Conservation (phyloP, 1,140 invertebrate genomes). For the Nomia melanderi region DNA sequence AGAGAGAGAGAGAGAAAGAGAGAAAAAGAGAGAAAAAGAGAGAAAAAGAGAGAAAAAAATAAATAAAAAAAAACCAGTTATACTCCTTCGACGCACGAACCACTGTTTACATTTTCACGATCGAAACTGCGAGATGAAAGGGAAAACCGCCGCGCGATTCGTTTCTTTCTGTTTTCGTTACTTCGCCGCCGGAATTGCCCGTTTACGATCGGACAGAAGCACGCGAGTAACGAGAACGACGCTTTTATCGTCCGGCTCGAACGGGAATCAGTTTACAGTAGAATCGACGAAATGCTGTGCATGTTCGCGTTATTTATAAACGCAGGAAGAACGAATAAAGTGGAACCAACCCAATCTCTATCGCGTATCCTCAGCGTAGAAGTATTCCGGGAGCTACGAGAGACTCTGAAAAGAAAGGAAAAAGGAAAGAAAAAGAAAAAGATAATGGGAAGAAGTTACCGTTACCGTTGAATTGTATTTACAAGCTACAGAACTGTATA, state of each 20-base stretch:
- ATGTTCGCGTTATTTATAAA: conserved; percentile 18
- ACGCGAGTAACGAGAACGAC: conserved; percentile 3
- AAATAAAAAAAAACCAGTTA: no score
- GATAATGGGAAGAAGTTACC: neutral
- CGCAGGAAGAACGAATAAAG: neutral
- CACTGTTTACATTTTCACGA: conserved; percentile 24
- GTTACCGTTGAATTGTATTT: conserved; percentile 42
- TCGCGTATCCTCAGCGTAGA: neutral
- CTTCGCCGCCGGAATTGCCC: neutral
- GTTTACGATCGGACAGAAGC: no score
- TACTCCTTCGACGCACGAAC: conserved; percentile 44
- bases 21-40: no score
- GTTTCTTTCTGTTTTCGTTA: conserved; percentile 37
- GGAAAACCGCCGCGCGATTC: no score
- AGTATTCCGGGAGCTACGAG: no score
- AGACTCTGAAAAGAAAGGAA: no score
- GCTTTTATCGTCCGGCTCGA: neutral
- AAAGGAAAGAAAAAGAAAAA: neutral
- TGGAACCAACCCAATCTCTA: conserved; percentile 7
- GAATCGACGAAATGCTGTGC: neutral
- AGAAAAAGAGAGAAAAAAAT: no score
- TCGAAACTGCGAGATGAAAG: no score
- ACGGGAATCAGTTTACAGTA: neutral
- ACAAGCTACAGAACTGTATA: conserved; percentile 44
- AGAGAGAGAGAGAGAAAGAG: no score